These are phyloP conservation scores for Neolamprologus brichardi DNA, from an alignment of 2,113 vertebrate species.

Conservation along the genomic window DNA sequence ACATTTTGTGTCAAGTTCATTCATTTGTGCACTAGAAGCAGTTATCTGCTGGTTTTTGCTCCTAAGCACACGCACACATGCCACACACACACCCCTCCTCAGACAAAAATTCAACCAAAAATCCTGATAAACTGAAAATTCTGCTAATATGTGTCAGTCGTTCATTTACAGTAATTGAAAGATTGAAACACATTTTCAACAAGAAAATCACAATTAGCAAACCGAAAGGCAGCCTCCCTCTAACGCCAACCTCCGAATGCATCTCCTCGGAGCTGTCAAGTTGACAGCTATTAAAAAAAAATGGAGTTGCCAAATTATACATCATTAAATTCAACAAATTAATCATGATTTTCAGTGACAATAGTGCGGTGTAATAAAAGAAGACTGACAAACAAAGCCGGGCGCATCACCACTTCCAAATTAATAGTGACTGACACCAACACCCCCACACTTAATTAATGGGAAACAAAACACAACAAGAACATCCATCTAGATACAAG, in stretches of 20 bases:
- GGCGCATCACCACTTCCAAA: slow-evolving; percentile 50
- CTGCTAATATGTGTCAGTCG: neutral
- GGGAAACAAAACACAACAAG: slow-evolving; percentile 62
- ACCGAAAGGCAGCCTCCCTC: neutral
- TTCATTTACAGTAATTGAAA: neutral
- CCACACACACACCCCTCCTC: neutral
- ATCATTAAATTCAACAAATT: slow-evolving; percentile 63
- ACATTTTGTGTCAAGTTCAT: neutral
- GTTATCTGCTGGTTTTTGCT: neutral
- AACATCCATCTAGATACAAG: slow-evolving; percentile 56
- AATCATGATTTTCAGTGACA: slow-evolving; percentile 64
- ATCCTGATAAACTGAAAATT: neutral
- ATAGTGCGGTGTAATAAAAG: slow-evolving; percentile 47
- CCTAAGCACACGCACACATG: neutral
- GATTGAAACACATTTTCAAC: neutral
- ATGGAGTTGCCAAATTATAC: slow-evolving; percentile 47
- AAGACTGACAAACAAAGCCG: slow-evolving; percentile 62
- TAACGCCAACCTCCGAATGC: slow-evolving; percentile 8
- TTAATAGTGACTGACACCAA: slow-evolving; percentile 63
- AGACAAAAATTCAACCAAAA: neutral
- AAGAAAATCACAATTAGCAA: slow-evolving; percentile 20
- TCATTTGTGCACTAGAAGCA: neutral
- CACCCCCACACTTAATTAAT: slow-evolving; percentile 63
- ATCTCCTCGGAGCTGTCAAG: slow-evolving; percentile 16
- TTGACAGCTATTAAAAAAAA: slow-evolving; percentile 41